Conservation (phyloP, 1,140 invertebrate species). For the Amyelois transitella region DNA sequence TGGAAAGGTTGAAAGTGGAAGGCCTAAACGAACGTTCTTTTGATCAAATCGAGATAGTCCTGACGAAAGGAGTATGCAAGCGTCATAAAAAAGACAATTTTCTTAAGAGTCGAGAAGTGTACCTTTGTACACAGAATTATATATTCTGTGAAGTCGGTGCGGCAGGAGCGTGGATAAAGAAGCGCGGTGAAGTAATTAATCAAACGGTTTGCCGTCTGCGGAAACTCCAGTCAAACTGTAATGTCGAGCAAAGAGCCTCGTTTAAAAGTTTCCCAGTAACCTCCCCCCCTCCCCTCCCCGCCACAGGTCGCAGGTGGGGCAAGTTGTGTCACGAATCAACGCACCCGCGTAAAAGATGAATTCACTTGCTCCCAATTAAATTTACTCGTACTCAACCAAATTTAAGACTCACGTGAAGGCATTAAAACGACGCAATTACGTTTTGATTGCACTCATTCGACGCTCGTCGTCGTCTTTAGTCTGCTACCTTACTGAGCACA, state of each 20-base stretch:
- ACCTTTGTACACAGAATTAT: not conserved
- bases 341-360: not conserved
- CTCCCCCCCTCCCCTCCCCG: not conserved
- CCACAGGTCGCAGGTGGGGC: not conserved
- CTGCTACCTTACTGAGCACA: too few relatives aligned
- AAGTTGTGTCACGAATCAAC: not conserved
- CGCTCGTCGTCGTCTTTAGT: not conserved
- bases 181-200: conserved; percentile 2
- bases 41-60: too few relatives aligned
- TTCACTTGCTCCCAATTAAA: not conserved
- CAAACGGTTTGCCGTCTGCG: conserved; percentile 1
- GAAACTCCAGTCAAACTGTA: conserved; percentile 5
- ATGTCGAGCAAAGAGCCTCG: conserved; percentile 4
- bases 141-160: not conserved
- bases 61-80: too few relatives aligned
- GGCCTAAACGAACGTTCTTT: too few relatives aligned
- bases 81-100: too few relatives aligned
- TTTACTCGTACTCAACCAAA: not conserved
- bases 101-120: too few relatives aligned
- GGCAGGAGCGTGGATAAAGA: not conserved
- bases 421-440: not conserved
- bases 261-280: conserved; percentile 2
- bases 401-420: not conserved
- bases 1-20: too few relatives aligned
- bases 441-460: not conserved